Evolutionary conservation across 2,113 vertebrate genomes (phyloP).

Genomic region (Lagopus muta): DNA sequence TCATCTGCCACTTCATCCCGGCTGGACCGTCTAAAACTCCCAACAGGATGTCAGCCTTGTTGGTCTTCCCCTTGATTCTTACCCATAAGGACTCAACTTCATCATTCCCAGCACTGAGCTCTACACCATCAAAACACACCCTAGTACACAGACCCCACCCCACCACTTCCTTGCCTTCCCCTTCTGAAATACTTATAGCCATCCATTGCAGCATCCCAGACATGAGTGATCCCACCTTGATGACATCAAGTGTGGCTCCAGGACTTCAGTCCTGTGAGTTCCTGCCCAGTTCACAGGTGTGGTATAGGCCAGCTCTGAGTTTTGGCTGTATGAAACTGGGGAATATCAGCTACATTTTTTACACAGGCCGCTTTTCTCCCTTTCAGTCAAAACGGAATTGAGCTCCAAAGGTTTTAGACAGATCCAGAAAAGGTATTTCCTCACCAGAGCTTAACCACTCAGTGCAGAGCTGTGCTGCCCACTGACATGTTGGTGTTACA

Average conservation of each 20-base stretch:
- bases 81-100: too few relatives aligned
- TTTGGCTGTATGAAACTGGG: neutral
- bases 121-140: too few relatives aligned
- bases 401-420: neutral
- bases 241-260: too few relatives aligned
- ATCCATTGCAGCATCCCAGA: neutral
- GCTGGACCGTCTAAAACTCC: too few relatives aligned
- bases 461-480: neutral
- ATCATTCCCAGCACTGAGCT: too few relatives aligned
- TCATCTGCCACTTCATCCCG: too few relatives aligned
- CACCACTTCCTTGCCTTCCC: neutral
- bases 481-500: neutral
- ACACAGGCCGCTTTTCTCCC: neutral
- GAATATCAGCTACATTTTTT: neutral
- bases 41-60: too few relatives aligned
- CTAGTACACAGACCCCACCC: too few relatives aligned
- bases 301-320: neutral
- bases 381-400: neutral
- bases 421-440: neutral
- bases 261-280: neutral
- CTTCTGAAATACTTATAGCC: neutral
- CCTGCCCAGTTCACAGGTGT: neutral
- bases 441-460: neutral
- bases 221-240: neutral
- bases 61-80: too few relatives aligned